Conservation (phyloP, 2,888 invertebrate species). For the Digitonthophagus gazella region DNA sequence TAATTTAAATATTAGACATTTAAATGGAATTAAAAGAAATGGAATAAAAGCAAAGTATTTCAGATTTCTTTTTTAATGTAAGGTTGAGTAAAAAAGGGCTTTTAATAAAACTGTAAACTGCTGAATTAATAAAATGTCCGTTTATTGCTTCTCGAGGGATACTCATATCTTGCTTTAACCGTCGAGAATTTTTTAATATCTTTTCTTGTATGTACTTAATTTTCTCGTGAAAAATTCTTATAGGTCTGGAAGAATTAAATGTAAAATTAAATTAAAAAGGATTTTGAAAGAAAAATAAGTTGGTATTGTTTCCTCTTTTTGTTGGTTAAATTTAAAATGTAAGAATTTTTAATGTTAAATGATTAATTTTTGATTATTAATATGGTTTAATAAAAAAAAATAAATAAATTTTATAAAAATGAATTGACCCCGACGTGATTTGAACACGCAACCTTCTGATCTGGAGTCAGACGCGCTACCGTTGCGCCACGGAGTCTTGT, state of each 20-base stretch:
- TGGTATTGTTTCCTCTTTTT: neutral
- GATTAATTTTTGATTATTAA: neutral
- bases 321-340: neutral
- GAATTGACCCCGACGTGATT: conserved; percentile 89
- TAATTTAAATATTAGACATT: no score
- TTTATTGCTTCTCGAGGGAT: neutral
- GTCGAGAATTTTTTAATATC: neutral
- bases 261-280: neutral
- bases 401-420: neutral
- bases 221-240: neutral
- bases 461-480: conserved; percentile 98
- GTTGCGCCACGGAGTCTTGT: conserved; percentile 88
- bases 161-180: neutral
- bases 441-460: conserved; percentile 98
- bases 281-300: no score
- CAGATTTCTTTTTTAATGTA: neutral
- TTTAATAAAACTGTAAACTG: neutral
- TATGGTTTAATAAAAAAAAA: neutral
- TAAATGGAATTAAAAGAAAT: no score
- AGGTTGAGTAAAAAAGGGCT: neutral
- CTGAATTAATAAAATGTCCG: neutral
- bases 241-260: neutral
- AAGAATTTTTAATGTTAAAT: no score
- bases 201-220: neutral
- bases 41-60: neutral